These are phyloP conservation scores for Pantherophis vulpinus DNA, from an alignment of 2,797 vertebrate genomes.

Conservation along the genomic window DNA sequence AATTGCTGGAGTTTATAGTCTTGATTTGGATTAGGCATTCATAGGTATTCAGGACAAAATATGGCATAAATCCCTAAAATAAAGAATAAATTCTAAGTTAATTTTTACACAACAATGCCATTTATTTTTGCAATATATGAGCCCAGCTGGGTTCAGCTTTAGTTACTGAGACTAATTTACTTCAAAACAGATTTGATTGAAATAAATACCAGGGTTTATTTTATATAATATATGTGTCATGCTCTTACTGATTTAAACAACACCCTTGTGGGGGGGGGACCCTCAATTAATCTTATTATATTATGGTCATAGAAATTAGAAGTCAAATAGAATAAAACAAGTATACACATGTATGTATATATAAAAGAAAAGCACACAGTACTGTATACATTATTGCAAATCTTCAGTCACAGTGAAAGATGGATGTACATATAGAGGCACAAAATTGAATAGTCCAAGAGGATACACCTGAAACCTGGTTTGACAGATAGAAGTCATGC, in stretches of 20 bases:
- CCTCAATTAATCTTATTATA: neutral
- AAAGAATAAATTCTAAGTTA: constrained; percentile 26
- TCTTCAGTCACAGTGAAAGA: neutral
- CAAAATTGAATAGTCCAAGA: neutral
- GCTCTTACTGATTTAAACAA: neutral
- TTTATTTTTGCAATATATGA: constrained; percentile 28
- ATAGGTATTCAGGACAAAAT: constrained; percentile 14
- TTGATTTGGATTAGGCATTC: constrained; percentile 13
- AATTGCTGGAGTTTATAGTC: neutral
- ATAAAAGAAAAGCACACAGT: neutral
- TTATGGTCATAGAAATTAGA: neutral
- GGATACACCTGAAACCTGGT: neutral
- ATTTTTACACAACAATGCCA: constrained; percentile 25
- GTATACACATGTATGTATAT: neutral
- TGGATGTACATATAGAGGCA: neutral
- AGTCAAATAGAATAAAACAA: neutral
- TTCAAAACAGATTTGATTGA: constrained; percentile 35
- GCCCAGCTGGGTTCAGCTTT: constrained; percentile 20
- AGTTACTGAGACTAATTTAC: constrained; percentile 32
- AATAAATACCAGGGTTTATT: constrained; percentile 25
- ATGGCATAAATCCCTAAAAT: constrained; percentile 7
- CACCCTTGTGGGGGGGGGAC: no score
- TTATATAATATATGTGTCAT: neutral
- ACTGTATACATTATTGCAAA: neutral
- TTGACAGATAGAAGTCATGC: neutral